Base-by-base conservation (phyloP, 2,888 invertebrate species). In the Operophtera brumata region DNA sequence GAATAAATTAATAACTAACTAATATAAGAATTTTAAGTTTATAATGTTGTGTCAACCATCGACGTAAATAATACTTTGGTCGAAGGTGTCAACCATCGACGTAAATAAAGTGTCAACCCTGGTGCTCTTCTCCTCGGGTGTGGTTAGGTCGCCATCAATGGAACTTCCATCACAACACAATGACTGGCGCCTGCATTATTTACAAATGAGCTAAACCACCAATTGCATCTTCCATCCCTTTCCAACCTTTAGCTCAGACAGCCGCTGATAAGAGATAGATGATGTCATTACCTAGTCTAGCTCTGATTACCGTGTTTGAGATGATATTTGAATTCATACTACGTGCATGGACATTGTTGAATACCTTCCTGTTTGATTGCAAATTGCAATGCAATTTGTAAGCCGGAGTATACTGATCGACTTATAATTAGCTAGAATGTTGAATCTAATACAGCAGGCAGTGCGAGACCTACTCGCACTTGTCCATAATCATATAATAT, bases 131-230 rank as follows among this genome's bases (percentile, higher is more conserved):
- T 51, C 1, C 57, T 62, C 65, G 73, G 75, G 76, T 71, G 80
- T 72, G 77, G 77, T 75, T 79, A 78, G 80, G 83, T 86, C 81
- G 81, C 67, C 82, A 86, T 86, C 49, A 53, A 50, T 53, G 54
- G 34, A 47, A 45, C 46, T 80, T 73, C 80, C 78, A 86, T 87
- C 77, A 83, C 84, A 84, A 87, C 77, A 83, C 84, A 84, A 87
- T 84, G 84, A 85, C 82, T 84, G 89, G 89, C 89, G 87, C 86
- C 86, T 83, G 84, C 77, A 85, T 88, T 84, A 85, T 84, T 83
- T 74, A 70, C 72, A 79, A 84, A 82, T 77, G 77, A 81, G 80
- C 50, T 48, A 40, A 51, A 44, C 13, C 54, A 54, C 44, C 54
- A 57, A 55, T 61, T 52, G 55, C 52, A 37, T 46, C 44, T 37